These are phyloP conservation scores for Falco naumanni DNA, from an alignment of 2,797 vertebrate genomes.

Conservation along the genomic window DNA sequence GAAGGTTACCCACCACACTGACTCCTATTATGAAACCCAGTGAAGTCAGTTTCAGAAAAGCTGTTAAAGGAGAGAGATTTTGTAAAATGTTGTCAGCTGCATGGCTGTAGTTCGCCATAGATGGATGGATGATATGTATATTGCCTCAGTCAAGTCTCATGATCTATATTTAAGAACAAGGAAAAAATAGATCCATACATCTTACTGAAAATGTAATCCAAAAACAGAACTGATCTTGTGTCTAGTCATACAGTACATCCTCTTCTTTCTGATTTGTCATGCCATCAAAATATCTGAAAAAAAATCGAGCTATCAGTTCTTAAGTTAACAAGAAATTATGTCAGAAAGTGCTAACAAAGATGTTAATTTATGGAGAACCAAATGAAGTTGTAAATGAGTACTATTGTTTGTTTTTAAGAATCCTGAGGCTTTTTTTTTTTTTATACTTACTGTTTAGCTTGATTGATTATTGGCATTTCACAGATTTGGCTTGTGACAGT, in stretches of 20 bases:
- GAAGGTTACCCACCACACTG: slow-evolving; percentile 98
- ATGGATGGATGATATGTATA: slow-evolving; percentile 99
- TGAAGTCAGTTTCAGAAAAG: slow-evolving; percentile 99
- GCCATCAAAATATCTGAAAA: slow-evolving; percentile 93
- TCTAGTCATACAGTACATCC: slow-evolving; percentile 85
- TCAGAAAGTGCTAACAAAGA: slow-evolving; percentile 77
- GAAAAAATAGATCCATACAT: slow-evolving; percentile 94
- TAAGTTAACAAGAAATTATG: slow-evolving; percentile 79
- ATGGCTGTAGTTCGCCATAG: slow-evolving; percentile 99
- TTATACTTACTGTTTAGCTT: slow-evolving; percentile 32
- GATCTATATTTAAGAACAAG: slow-evolving; percentile 93
- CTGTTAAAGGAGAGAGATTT: slow-evolving; percentile 99
- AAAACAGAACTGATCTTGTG: slow-evolving; percentile 85
- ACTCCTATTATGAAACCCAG: slow-evolving; percentile 99
- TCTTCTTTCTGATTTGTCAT: slow-evolving; percentile 92
- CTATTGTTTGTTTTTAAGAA: slow-evolving; percentile 74
- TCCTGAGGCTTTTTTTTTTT: slow-evolving; percentile 25
- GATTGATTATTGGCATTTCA: slow-evolving; percentile 58
- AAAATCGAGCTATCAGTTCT: slow-evolving; percentile 81
- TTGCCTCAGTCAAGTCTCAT: slow-evolving; percentile 99
- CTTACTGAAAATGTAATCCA: slow-evolving; percentile 97
- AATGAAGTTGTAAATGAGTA: slow-evolving; percentile 79
- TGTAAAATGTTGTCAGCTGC: slow-evolving; percentile 99
- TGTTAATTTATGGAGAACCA: slow-evolving; percentile 77
- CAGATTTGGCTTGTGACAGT: slow-evolving; percentile 56